These are phyloP conservation scores for Drosophila insularis DNA, from an alignment of 1,140 invertebrate genomes.

Conservation along the genomic window DNA sequence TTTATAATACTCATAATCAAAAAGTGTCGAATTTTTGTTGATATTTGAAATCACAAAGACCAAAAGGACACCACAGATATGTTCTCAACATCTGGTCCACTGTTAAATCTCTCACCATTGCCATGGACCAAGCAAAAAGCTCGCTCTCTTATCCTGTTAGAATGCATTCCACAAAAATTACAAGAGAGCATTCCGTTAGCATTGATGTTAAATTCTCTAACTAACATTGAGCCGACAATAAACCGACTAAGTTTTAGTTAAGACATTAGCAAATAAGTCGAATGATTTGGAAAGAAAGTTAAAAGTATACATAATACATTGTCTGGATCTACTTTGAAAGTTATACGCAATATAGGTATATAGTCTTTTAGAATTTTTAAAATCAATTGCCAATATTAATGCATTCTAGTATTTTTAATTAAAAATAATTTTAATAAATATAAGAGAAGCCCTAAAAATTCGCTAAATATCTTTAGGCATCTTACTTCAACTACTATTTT, in stretches of 20 bases:
- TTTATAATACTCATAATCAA: slow-evolving; percentile 25
- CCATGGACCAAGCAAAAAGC: not conserved
- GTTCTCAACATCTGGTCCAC: not conserved
- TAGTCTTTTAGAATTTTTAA: too few relatives aligned
- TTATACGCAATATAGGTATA: too few relatives aligned
- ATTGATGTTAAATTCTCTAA: not conserved
- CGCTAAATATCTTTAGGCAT: too few relatives aligned
- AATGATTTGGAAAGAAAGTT: too few relatives aligned
- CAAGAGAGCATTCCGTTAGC: not conserved
- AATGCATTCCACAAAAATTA: slow-evolving; percentile 12
- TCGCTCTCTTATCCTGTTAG: slow-evolving; percentile 14
- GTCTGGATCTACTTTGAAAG: too few relatives aligned
- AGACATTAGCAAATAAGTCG: not conserved
- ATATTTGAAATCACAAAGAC: slow-evolving; percentile 33
- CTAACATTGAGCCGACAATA: not conserved
- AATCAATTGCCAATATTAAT: too few relatives aligned
- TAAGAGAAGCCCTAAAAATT: too few relatives aligned
- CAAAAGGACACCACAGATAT: not conserved
- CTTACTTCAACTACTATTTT: too few relatives aligned
- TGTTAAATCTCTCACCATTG: slow-evolving; percentile 2
- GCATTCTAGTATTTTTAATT: too few relatives aligned
- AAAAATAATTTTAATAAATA: too few relatives aligned
- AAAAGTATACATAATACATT: too few relatives aligned
- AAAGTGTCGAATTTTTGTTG: slow-evolving; percentile 32
- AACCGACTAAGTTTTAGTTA: not conserved